A percentile compares a stretch with the other conserved stretches of the same genome.
These are phyloP conservation scores for Trematomus bernacchii DNA, from an alignment of 2,797 vertebrate genomes.

Conservation along the genomic window DNA sequence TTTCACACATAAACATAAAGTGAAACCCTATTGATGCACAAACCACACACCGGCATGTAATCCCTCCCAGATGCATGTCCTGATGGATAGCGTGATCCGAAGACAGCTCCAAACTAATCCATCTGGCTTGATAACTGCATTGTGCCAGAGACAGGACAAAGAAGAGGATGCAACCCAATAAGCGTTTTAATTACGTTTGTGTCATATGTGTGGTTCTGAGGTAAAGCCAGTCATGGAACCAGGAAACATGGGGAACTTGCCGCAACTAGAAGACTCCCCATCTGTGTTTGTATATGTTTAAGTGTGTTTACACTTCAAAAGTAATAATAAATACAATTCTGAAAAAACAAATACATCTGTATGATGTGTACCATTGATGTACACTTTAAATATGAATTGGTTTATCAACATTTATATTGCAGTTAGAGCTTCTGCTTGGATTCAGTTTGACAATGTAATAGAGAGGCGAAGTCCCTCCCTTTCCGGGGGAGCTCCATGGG, in stretches of 20 bases:
- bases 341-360: conserved; percentile 4
- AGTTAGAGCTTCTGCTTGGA: no score
- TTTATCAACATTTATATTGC: no score
- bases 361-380: no score
- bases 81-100: conserved; percentile 35
- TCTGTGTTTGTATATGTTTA: not conserved
- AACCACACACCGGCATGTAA: conserved; percentile 47
- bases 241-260: not conserved
- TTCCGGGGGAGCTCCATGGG: no score
- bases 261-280: conserved; percentile 10
- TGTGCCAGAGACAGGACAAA: conserved; percentile 35
- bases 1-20: conserved; percentile 29
- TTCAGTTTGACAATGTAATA: no score
- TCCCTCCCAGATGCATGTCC: conserved; percentile 54
- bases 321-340: not conserved
- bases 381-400: no score
- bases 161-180: conserved; percentile 2
- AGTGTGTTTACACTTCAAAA: not conserved
- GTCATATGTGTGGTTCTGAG: conserved; percentile 25
- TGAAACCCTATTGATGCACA: conserved; percentile 14
- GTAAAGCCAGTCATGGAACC: not conserved
- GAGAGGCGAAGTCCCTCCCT: no score
- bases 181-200: conserved; percentile 3
- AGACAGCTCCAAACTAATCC: conserved; percentile 33
- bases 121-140: conserved; percentile 14